Conservation (phyloP, 2,888 invertebrate genomes). For the Resseliella maxima region DNA sequence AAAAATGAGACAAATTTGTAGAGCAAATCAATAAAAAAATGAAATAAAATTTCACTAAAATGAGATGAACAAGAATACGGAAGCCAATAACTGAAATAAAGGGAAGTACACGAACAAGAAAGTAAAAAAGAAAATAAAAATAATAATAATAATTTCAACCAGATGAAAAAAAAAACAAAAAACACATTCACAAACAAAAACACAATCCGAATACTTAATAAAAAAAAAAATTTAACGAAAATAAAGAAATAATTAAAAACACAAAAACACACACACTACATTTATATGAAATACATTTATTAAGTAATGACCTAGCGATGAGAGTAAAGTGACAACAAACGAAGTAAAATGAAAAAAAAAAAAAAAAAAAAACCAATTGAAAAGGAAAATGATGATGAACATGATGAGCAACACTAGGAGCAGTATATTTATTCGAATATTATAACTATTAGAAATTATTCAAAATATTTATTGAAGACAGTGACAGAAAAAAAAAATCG, state of each 20-base stretch:
- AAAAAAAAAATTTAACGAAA: conserved; percentile 4
- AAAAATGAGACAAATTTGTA: too few relatives aligned
- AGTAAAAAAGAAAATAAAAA: neutral
- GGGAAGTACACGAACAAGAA: neutral
- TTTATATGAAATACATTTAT: conserved; percentile 33
- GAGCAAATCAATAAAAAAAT: too few relatives aligned
- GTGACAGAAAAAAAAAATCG: conserved; percentile 39
- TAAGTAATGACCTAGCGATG: conserved; percentile 28
- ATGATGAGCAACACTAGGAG: neutral
- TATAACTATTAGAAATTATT: conserved; percentile 53
- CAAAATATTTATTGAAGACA: conserved; percentile 51
- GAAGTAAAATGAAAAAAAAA: neutral
- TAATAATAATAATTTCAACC: neutral
- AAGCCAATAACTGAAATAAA: neutral
- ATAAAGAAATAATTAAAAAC: too few relatives aligned
- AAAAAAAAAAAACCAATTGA: neutral
- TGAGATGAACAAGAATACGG: neutral
- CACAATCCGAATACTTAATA: neutral
- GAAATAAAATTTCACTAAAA: neutral
- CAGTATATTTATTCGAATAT: conserved; percentile 51
- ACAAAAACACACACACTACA: neutral
- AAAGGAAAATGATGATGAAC: neutral
- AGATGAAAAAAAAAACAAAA: neutral
- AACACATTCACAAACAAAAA: conserved; percentile 22
- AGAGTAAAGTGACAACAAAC: conserved; percentile 5